These are phyloP conservation scores for Meriones unguiculatus DNA, from an alignment of 2,113 vertebrate genomes.

Conservation along the genomic window DNA sequence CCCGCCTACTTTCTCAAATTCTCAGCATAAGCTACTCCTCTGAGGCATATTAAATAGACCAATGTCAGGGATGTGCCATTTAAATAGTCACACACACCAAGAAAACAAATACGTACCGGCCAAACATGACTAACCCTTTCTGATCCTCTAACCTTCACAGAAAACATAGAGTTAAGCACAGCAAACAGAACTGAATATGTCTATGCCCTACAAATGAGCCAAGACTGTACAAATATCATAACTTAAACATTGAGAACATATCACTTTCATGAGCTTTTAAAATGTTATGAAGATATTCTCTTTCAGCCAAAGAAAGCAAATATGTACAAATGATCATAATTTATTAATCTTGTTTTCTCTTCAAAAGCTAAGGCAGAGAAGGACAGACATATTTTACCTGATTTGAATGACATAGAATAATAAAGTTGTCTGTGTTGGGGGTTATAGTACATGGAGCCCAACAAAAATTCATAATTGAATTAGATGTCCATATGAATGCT, in stretches of 20 bases:
- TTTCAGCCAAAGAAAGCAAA: conserved; percentile 64
- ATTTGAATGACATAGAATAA: conserved; percentile 36
- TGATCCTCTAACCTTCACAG: conserved; percentile 11
- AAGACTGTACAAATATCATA: conserved; percentile 46
- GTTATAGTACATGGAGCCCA: background rate
- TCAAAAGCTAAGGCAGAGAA: conserved; percentile 37
- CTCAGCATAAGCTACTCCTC: background rate
- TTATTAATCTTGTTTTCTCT: conserved; percentile 71
- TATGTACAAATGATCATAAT: conserved; percentile 41
- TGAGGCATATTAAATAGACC: background rate
- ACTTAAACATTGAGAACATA: background rate
- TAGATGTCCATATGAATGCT: background rate
- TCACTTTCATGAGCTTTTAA: conserved; percentile 9
- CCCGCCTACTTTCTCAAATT: background rate
- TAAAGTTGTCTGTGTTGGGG: conserved; percentile 1
- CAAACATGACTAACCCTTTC: background rate
- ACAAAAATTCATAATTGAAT: background rate
- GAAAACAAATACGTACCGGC: background rate
- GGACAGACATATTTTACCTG: background rate
- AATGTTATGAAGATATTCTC: conserved; percentile 35
- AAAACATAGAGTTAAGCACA: background rate
- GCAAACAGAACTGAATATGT: conserved; percentile 26
- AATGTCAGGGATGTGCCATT: background rate
- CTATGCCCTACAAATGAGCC: conserved; percentile 19
- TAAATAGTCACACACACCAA: conserved; percentile 11